Evolutionary conservation across 2,888 invertebrate genomes (phyloP).

Genomic region (Tubulanus polymorphus): DNA sequence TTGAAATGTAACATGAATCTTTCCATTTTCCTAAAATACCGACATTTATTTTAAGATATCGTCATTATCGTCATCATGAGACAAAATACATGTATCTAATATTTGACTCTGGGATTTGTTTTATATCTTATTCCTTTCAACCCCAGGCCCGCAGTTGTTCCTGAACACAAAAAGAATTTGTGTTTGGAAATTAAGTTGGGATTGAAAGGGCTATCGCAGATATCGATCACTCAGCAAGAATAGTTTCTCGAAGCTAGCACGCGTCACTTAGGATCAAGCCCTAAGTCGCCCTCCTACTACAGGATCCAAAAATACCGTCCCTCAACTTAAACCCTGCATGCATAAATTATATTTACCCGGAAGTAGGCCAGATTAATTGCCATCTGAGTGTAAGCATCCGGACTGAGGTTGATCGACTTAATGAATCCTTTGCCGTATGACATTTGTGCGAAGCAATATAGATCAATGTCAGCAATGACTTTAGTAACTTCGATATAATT

Average conservation of each 20-base stretch:
- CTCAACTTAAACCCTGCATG: not conserved
- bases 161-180: no score
- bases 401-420: slow-evolving; percentile 87
- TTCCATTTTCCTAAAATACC: slow-evolving; percentile 75
- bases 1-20: slow-evolving; percentile 95
- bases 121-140: no score
- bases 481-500: slow-evolving; percentile 68
- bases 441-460: slow-evolving; percentile 77
- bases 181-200: no score
- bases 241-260: no score
- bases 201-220: no score
- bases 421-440: slow-evolving; percentile 92
- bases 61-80: no score
- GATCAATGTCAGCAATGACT: slow-evolving; percentile 83
- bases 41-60: no score
- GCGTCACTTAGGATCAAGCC: no score
- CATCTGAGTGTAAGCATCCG: slow-evolving; percentile 96
- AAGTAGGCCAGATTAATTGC: slow-evolving; percentile 92
- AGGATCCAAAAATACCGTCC: not conserved
- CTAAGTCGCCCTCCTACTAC: not conserved
- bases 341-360: slow-evolving; percentile 54
- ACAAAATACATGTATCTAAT: no score
- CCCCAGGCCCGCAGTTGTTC: no score
- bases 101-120: no score
- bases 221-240: no score